Conservation (phyloP, 1,140 invertebrate species). For the Drosophila bifasciata region DNA sequence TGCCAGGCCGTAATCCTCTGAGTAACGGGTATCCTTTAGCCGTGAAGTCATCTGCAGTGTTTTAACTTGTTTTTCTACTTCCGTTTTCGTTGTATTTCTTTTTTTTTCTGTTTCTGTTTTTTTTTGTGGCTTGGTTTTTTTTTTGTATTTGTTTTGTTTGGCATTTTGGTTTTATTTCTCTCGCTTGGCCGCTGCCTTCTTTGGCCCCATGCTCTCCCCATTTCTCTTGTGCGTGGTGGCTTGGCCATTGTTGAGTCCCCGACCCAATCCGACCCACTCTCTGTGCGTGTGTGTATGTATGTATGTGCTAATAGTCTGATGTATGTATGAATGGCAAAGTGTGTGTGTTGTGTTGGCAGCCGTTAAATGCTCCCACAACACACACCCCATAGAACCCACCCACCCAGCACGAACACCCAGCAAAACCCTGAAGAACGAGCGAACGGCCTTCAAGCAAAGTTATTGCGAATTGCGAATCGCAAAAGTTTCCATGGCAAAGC, state of each 20-base stretch:
- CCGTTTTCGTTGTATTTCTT: conserved; percentile 22
- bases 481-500: conserved; percentile 65
- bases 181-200: conserved; percentile 59
- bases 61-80: conserved; percentile 12
- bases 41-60: too few species aligned
- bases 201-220: conserved; percentile 22
- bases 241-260: conserved; percentile 45
- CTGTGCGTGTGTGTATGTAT: conserved; percentile 44
- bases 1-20: too few species aligned
- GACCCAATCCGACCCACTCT: neutral
- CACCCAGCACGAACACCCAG: conserved; percentile 5
- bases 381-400: conserved; percentile 8
- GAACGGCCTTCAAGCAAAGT: conserved; percentile 68
- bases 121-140: conserved; percentile 11
- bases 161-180: conserved; percentile 71
- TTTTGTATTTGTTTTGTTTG: conserved; percentile 65
- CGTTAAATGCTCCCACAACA: conserved; percentile 15
- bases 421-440: conserved; percentile 15
- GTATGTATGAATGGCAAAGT: conserved; percentile 8
- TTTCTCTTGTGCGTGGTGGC: conserved; percentile 24
- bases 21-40: too few species aligned
- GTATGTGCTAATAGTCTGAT: conserved; percentile 50
- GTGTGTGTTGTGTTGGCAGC: conserved; percentile 31
- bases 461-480: conserved; percentile 66
- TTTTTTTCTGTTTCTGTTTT: conserved; percentile 37